Conservation (phyloP, 1,140 invertebrate species). For the Fopius arisanus region DNA sequence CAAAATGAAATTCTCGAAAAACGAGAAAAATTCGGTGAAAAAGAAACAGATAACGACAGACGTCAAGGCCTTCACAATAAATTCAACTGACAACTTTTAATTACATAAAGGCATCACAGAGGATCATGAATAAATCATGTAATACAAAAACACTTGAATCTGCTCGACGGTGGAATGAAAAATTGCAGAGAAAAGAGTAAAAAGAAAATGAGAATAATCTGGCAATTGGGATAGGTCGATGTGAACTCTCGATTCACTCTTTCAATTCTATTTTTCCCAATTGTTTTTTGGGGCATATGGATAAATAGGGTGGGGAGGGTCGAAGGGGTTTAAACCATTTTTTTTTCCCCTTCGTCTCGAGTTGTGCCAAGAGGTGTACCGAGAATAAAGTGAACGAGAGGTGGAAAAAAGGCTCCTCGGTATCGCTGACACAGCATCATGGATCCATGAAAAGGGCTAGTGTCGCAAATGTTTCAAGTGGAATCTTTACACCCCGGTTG, state of each 20-base stretch:
- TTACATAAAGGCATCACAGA: no score
- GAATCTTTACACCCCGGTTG: slow-evolving; percentile 43
- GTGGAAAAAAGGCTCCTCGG: slow-evolving; percentile 37
- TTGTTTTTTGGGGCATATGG: neutral
- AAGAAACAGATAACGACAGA: neutral
- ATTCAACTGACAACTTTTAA: no score
- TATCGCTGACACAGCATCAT: slow-evolving; percentile 48
- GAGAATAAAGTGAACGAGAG: slow-evolving; percentile 19
- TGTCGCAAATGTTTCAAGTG: slow-evolving; percentile 45
- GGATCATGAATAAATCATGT: no score
- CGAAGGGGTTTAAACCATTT: neutral
- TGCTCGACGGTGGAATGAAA: no score
- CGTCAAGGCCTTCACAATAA: no score
- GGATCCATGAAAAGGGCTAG: slow-evolving; percentile 36
- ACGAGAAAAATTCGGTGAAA: neutral
- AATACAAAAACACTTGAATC: no score
- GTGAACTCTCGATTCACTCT: neutral
- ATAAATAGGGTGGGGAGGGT: neutral
- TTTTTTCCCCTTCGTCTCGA: slow-evolving; percentile 17
- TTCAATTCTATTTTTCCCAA: neutral
- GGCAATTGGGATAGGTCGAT: neutral
- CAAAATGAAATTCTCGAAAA: neutral
- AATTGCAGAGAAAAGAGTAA: no score
- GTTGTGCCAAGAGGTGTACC: slow-evolving; percentile 21
- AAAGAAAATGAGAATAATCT: no score